phyloP scores from a whole-genome alignment of 2,113 vertebrate species.

The Cyrtonyx montezumae region DNA sequence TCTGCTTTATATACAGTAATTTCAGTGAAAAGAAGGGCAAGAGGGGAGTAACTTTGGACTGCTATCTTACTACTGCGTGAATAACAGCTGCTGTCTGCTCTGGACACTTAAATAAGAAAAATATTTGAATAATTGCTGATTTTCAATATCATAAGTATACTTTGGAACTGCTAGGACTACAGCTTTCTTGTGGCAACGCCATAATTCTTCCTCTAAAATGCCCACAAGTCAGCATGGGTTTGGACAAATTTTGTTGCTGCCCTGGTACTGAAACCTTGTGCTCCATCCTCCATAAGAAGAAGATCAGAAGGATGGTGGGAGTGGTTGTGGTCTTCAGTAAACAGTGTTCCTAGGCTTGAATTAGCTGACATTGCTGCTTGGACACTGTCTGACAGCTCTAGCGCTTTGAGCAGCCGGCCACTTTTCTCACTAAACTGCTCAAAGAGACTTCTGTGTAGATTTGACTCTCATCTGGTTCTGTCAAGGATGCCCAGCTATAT shows the following conservation, averaged over 20 bases:
- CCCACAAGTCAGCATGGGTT: neutral
- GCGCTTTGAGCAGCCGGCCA: accelerated
- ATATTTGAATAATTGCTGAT: neutral
- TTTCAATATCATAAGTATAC: neutral
- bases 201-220: neutral
- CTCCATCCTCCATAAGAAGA: neutral
- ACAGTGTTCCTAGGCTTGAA: neutral
- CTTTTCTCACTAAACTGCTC: neutral
- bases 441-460: neutral
- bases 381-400: neutral
- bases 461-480: accelerated
- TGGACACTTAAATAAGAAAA: neutral
- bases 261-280: neutral
- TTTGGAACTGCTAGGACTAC: neutral
- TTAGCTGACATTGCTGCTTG: neutral
- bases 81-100: neutral
- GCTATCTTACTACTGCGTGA: neutral
- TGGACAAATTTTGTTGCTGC: no score
- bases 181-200: neutral
- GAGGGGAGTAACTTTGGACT: neutral
- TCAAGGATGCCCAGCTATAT: neutral
- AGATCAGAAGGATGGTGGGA: neutral
- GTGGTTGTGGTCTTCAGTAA: neutral
- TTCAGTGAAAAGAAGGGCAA: neutral
- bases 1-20: neutral